Percentiles rank a stretch among this genome's conserved stretches.
Evolutionary conservation across 2,888 invertebrate genomes (phyloP).

Genomic region (Tenthredo notha): DNA sequence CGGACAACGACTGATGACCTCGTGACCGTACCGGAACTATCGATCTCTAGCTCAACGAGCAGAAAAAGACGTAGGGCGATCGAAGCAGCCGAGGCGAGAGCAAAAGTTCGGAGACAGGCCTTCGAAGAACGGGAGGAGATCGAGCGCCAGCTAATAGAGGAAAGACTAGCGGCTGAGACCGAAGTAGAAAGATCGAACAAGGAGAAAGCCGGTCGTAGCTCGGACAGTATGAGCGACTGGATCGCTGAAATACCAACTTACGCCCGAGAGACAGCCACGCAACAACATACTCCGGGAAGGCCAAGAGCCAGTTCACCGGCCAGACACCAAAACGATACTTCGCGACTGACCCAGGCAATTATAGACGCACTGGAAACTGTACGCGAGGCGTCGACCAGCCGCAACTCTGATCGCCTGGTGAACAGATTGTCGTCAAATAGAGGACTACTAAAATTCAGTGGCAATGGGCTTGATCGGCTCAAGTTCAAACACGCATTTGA

Average conservation of each 20-base stretch:
- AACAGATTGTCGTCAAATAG: neutral
- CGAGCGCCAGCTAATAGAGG: neutral
- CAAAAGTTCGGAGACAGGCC: neutral
- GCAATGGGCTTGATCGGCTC: conserved; percentile 55
- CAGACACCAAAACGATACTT: neutral
- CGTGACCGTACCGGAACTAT: neutral
- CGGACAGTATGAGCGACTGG: too few species aligned
- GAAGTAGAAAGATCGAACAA: neutral
- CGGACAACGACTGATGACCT: too few species aligned
- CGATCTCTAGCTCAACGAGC: neutral
- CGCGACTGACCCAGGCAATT: neutral
- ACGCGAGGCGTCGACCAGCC: too few species aligned
- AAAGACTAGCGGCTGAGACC: neutral
- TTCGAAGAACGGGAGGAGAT: neutral
- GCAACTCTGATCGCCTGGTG: neutral
- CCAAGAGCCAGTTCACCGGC: neutral
- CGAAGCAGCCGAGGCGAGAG: neutral
- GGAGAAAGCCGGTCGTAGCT: too few species aligned
- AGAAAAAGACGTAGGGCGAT: neutral
- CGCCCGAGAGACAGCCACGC: neutral
- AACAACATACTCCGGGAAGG: too few species aligned
- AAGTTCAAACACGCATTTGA: conserved; percentile 55
- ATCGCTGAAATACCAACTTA: too few species aligned
- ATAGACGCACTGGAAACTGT: too few species aligned
- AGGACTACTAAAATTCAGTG: conserved; percentile 50